Evolutionary conservation across 2,797 vertebrate genomes (phyloP).

Genomic region (Rhinophrynus dorsalis): DNA sequence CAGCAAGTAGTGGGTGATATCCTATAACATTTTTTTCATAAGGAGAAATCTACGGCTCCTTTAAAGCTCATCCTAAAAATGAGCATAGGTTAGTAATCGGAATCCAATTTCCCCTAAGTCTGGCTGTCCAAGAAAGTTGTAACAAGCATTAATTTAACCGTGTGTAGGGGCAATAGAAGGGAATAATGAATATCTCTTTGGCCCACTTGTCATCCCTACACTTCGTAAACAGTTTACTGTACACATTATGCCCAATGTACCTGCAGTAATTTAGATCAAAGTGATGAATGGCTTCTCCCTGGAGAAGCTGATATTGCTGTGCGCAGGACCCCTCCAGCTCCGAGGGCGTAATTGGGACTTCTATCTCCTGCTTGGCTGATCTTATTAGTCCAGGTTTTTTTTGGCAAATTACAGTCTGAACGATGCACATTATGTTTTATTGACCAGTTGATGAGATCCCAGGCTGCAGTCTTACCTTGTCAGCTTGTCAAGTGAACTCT

Average conservation of each 20-base stretch:
- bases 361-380: not conserved
- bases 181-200: not conserved
- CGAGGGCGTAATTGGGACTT: not conserved
- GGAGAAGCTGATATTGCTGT: not conserved
- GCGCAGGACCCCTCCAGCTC: slow-evolving; percentile 8
- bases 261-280: not conserved
- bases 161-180: not conserved
- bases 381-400: slow-evolving; percentile 14
- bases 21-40: too few species aligned
- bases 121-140: not conserved
- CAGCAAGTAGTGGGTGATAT: too few species aligned
- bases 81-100: too few species aligned
- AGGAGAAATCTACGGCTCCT: too few species aligned
- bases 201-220: not conserved
- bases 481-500: slow-evolving; percentile 42
- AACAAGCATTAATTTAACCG: slow-evolving; percentile 16
- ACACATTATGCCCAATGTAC: not conserved
- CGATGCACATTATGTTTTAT: slow-evolving; percentile 40
- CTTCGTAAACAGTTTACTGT: not conserved
- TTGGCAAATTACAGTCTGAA: slow-evolving; percentile 37
- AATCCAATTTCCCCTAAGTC: too few species aligned
- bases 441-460: slow-evolving; percentile 39
- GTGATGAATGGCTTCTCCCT: not conserved
- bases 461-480: slow-evolving; percentile 31
- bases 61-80: too few species aligned